phyloP scores from a whole-genome alignment of 2,113 vertebrate genomes.

The Gila orcuttii region DNA sequence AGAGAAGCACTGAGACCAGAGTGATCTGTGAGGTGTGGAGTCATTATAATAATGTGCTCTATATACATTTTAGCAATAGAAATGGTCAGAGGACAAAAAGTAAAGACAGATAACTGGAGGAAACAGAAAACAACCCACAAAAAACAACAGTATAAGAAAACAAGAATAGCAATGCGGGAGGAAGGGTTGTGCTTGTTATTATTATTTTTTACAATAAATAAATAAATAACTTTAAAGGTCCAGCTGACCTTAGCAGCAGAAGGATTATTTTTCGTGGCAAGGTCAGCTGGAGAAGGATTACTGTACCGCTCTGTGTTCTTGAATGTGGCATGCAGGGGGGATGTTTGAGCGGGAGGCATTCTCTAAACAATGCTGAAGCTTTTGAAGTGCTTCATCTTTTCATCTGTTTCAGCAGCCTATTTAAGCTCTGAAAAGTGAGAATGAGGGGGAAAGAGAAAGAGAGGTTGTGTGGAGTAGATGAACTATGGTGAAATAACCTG shows the following conservation, averaged over 20 bases:
- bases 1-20: constrained; percentile 58
- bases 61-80: neutral
- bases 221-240: constrained; percentile 55
- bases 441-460: neutral
- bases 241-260: constrained; percentile 42
- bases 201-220: neutral
- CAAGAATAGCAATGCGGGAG: neutral
- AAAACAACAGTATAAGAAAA: constrained; percentile 12
- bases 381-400: constrained; percentile 55
- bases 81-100: neutral
- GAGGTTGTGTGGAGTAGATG: neutral
- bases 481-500: neutral
- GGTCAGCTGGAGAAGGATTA: constrained; percentile 26
- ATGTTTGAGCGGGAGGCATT: constrained; percentile 40
- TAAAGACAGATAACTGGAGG: constrained; percentile 3
- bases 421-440: constrained; percentile 24
- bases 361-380: constrained; percentile 49
- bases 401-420: constrained; percentile 43
- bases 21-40: constrained; percentile 51
- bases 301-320: constrained; percentile 19
- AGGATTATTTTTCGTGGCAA: constrained; percentile 15
- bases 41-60: constrained; percentile 12
- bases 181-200: neutral
- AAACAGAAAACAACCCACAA: neutral
- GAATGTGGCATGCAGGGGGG: constrained; percentile 23